A percentile compares a stretch with the other conserved stretches of the same genome.
phyloP scores from a whole-genome alignment of 2,113 vertebrate genomes.

The Poecile atricapillus region DNA sequence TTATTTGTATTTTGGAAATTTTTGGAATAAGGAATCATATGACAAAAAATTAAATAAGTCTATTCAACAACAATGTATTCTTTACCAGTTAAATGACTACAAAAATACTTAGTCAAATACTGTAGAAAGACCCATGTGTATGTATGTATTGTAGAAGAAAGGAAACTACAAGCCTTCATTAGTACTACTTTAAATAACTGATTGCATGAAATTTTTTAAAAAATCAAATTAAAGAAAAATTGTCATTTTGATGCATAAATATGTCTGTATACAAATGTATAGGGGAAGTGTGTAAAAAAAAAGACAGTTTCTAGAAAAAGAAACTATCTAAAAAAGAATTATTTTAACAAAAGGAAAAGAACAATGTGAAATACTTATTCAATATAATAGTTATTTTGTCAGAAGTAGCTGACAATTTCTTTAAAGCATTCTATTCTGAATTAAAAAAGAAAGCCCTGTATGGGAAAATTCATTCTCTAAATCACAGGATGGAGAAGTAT shows the following conservation, averaged over 20 bases:
- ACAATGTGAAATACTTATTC: background rate
- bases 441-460: background rate
- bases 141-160: background rate
- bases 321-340: background rate
- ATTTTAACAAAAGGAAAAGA: background rate
- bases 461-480: background rate
- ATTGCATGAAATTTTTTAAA: background rate
- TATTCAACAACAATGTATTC: background rate
- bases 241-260: background rate
- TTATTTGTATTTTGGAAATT: background rate
- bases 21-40: background rate
- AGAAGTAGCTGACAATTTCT: background rate
- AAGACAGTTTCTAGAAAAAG: background rate
- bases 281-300: background rate
- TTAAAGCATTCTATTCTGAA: background rate
- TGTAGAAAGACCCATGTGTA: fast-evolving
- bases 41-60: background rate
- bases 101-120: background rate
- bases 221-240: background rate
- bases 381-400: background rate
- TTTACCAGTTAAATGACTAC: background rate
- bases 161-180: background rate
- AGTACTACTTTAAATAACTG: background rate
- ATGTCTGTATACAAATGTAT: background rate
- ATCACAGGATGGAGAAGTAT: background rate